These are phyloP conservation scores for Thaumatotibia leucotreta DNA, from an alignment of 1,140 invertebrate species.

Conservation along the genomic window DNA sequence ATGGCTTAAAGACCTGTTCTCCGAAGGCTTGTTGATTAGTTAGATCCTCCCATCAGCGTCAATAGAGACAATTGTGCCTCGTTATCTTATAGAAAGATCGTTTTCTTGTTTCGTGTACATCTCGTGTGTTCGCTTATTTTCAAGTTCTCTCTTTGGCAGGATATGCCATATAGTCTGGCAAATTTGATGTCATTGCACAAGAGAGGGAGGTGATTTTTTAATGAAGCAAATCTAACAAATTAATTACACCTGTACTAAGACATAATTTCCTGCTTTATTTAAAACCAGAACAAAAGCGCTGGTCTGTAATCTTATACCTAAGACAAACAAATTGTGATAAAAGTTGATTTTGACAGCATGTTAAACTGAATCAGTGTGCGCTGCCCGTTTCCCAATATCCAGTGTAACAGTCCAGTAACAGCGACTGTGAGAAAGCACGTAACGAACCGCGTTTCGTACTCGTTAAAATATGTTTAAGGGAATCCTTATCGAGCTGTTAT, in stretches of 20 bases:
- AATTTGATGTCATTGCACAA: too few relatives aligned
- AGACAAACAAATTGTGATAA: too few relatives aligned
- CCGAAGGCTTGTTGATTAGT: neutral
- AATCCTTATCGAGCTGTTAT: neutral
- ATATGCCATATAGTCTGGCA: too few relatives aligned
- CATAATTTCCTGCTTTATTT: too few relatives aligned
- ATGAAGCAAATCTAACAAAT: too few relatives aligned
- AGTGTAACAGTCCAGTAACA: neutral
- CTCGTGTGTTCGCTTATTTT: neutral
- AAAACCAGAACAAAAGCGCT: too few relatives aligned
- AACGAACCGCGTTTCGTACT: slow-evolving; percentile 2
- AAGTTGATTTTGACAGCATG: too few relatives aligned
- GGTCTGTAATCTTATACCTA: too few relatives aligned
- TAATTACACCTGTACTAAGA: too few relatives aligned
- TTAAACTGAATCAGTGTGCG: neutral
- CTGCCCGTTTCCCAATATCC: slow-evolving; percentile 6
- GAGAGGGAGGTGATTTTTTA: too few relatives aligned
- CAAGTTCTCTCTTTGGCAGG: neutral
- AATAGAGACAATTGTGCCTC: neutral
- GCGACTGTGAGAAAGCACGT: slow-evolving; percentile 10
- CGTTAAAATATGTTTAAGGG: slow-evolving; percentile 11
- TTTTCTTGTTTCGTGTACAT: neutral
- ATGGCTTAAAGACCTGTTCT: neutral
- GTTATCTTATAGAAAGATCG: neutral
- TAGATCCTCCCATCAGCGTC: neutral